These are phyloP conservation scores for Troides aeacus DNA, from an alignment of 2,888 invertebrate genomes.

Conservation along the genomic window DNA sequence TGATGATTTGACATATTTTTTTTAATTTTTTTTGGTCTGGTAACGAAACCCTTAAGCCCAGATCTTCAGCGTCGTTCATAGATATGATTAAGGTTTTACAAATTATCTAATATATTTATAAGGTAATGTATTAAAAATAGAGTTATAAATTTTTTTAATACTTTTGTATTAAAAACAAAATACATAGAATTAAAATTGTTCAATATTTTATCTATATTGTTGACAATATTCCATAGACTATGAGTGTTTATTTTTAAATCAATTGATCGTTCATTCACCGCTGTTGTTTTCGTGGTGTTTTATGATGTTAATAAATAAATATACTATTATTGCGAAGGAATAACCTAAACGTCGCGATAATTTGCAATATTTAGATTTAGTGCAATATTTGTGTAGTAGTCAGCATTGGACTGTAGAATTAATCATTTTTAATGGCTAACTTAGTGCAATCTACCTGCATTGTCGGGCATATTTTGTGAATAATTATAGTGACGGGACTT, in stretches of 20 bases:
- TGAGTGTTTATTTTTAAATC: slow-evolving; percentile 62
- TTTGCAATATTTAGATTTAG: slow-evolving; percentile 60
- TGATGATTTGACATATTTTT: background rate
- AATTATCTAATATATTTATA: background rate
- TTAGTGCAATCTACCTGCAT: slow-evolving; percentile 76
- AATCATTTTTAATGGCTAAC: slow-evolving; percentile 54
- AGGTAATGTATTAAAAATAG: background rate
- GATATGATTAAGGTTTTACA: background rate
- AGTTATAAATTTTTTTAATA: background rate
- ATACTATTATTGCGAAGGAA: slow-evolving; percentile 64
- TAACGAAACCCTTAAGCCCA: too few relatives aligned
- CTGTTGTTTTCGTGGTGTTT: slow-evolving; percentile 78
- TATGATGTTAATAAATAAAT: slow-evolving; percentile 75
- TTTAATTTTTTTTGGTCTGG: too few relatives aligned
- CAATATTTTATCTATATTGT: slow-evolving; percentile 43
- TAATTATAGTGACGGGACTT: slow-evolving; percentile 63
- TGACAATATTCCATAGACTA: slow-evolving; percentile 60
- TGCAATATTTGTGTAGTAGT: slow-evolving; percentile 63
- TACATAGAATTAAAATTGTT: background rate
- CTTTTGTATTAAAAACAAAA: background rate
- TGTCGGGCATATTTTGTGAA: slow-evolving; percentile 70
- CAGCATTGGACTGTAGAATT: slow-evolving; percentile 51
- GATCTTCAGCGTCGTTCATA: background rate
- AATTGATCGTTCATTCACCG: slow-evolving; percentile 79
- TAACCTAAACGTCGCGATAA: slow-evolving; percentile 55